These are phyloP conservation scores for Ophioninae sp. DNA, from an alignment of 2,888 invertebrate genomes.

Conservation along the genomic window DNA sequence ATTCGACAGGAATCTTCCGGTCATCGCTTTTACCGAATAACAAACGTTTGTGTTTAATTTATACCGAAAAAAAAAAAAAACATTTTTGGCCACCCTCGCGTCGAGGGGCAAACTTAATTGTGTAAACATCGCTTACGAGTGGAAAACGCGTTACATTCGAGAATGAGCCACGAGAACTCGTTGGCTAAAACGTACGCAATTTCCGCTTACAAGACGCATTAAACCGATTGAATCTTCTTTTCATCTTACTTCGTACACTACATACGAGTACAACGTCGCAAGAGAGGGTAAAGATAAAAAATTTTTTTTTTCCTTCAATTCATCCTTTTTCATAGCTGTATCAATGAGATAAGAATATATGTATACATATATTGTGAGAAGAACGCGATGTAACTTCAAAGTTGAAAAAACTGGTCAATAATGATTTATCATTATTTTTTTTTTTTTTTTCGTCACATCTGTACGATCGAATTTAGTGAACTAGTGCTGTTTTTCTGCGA, in stretches of 20 bases:
- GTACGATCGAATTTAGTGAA: slow-evolving; percentile 11
- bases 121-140: slow-evolving; percentile 13
- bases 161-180: slow-evolving; percentile 33
- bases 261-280: neutral
- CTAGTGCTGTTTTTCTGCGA: neutral
- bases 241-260: slow-evolving; percentile 2
- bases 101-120: slow-evolving; percentile 20
- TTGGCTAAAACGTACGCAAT: slow-evolving; percentile 17
- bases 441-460: slow-evolving; percentile 13
- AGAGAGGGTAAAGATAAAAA: neutral
- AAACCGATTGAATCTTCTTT: neutral
- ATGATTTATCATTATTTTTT: slow-evolving; percentile 15
- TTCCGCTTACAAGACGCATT: slow-evolving; percentile 25
- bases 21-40: too few relatives aligned
- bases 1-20: slow-evolving; percentile 10
- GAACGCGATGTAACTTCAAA: slow-evolving; percentile 18
- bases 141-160: slow-evolving; percentile 55
- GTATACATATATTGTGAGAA: slow-evolving; percentile 1
- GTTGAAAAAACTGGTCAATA: slow-evolving; percentile 3
- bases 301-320: neutral
- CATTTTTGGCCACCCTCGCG: slow-evolving; percentile 26
- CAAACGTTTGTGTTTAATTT: neutral
- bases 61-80: slow-evolving; percentile 9
- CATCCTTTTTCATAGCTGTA: slow-evolving; percentile 5
- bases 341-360: slow-evolving; percentile 28